phyloP scores from a whole-genome alignment of 1,140 invertebrate species.

The Cherax destructor region DNA sequence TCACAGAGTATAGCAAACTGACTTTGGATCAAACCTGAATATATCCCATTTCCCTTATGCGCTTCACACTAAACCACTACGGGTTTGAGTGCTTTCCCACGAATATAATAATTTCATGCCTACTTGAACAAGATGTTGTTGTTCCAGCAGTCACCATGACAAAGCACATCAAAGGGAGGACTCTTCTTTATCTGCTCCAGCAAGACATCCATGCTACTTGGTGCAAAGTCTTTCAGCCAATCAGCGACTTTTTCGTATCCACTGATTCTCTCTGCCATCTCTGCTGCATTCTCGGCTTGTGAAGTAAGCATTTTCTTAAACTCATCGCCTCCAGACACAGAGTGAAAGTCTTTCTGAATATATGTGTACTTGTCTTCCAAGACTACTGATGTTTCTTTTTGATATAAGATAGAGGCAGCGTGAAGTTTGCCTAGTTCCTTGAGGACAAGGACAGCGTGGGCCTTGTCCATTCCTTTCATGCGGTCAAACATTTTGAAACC shows the following conservation, averaged over 20 bases:
- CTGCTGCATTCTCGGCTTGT: background rate
- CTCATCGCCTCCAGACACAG: background rate
- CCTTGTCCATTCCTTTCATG: conserved; percentile 51
- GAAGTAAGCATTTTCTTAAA: conserved; percentile 3
- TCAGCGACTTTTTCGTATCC: conserved; percentile 27
- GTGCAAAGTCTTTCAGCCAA: conserved; percentile 10
- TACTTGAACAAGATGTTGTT: conserved; percentile 55
- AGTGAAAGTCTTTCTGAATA: conserved; percentile 30
- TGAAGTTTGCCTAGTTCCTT: conserved; percentile 57
- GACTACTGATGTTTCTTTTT: conserved; percentile 12
- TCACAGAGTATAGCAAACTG: too few relatives aligned
- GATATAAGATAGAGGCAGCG: conserved; percentile 27
- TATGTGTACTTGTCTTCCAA: conserved; percentile 13
- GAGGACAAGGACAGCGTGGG: conserved; percentile 24
- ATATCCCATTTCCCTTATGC: background rate
- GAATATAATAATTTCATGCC: background rate
- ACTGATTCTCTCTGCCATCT: conserved; percentile 23
- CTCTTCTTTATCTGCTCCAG: background rate
- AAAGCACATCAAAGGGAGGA: background rate
- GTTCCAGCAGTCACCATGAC: conserved; percentile 50
- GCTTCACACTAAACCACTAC: background rate
- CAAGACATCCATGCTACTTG: background rate
- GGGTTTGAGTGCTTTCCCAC: background rate
- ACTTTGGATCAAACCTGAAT: background rate
- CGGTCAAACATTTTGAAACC: conserved; percentile 61